Base-by-base conservation (phyloP, 2,113 vertebrate genomes). In the Cyanoderma ruficeps region DNA sequence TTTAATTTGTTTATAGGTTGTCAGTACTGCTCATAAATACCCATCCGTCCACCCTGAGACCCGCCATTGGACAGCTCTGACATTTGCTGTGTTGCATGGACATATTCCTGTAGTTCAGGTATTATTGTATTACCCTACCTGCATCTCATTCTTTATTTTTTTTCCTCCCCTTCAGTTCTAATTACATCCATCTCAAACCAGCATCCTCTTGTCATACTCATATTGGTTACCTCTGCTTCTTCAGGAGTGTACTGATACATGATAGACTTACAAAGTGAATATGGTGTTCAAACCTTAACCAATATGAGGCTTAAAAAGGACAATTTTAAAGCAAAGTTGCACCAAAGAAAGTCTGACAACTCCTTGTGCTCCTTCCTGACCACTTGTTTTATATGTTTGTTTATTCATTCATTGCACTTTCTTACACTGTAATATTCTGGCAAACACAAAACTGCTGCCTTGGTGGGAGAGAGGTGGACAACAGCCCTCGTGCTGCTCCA, bases 101-200 rank as follows among this genome's bases (percentile, higher is more conserved):
- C 99, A 99, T 98, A 98, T 99, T 98, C 99, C 99, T 97, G 99
- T 99, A 98, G 98, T 99, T 98, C 99, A 99, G 99, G 99, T 99
- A 98, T 98, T 98, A 97, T 94, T 79, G 94, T 96, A 97, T 97
- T 98, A 97, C 97, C 97, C 97, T 97, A 92, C 90, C 97, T 97
- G 97, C 97, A 97, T 95, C 97, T 95, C 96, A 98, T 96, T 84
- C 83, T 94, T 95, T 96, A 85, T 86, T 92, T 95, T 75, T 55
- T 37, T 37, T 37, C 37, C 49, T 94, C 97, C 96, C 96, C 90
- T 94, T 97, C 76, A 91, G 82, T 97, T 95, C 89, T 91, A 28
- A 71, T 95, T 93, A 59, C 88, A 89, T 92, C 84, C 96, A 94
- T 96, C 96, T 97, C 93, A 88, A 97, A 97, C 96, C 96, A 96